Base-by-base conservation (phyloP, 2,113 vertebrate genomes). In the Prinia subflava region DNA sequence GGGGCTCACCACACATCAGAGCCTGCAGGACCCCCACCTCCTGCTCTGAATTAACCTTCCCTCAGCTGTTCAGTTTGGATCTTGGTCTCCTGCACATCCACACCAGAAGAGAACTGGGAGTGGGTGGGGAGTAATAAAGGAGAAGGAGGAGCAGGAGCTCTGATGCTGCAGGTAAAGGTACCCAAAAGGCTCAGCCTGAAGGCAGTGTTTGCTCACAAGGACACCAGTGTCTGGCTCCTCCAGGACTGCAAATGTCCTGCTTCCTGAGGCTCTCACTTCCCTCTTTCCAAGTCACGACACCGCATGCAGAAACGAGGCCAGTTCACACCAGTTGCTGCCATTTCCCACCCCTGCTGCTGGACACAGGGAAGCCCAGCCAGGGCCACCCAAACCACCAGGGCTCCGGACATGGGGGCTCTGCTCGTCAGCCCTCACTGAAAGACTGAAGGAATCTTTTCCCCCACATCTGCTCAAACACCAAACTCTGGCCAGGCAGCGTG, bases 381-480 rank as follows among this genome's bases (percentile, higher is more conserved):
- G 67, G 69, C 78, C 60, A 53, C 65, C 12, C 69, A 20, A 68
- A 55, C 35, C 0, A 0, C 78, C 69, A 11, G 7, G 1, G 56
- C 60, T 53, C 60, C 0, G 0, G 15, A 23, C 31, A 3, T 0
- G 0, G 62, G 33, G 10, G n/a, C n/a, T 94, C 71, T 55, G 76
- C 89, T 74, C 4, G 0, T 23, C 93, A 80, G 37, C 76, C 63
- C 4, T 4, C 78, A 19, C 39, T 2, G 19, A 47, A 55, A 31
- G 24, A 5, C 56, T 2, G 9, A 47, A 18, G 41, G 12, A 76
- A 18, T 23, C 46, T 63, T 47, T 65, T 35, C 67, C 74, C 27
- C 67, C 57, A 73, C 77, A 49, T 75, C 89, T 91, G 80, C 74
- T 90, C 73, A 4, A 39, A n/a, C 73, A 25, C 87, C 62, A 11